phyloP scores from a whole-genome alignment of 2,888 invertebrate genomes.

The Lasius platythorax region DNA sequence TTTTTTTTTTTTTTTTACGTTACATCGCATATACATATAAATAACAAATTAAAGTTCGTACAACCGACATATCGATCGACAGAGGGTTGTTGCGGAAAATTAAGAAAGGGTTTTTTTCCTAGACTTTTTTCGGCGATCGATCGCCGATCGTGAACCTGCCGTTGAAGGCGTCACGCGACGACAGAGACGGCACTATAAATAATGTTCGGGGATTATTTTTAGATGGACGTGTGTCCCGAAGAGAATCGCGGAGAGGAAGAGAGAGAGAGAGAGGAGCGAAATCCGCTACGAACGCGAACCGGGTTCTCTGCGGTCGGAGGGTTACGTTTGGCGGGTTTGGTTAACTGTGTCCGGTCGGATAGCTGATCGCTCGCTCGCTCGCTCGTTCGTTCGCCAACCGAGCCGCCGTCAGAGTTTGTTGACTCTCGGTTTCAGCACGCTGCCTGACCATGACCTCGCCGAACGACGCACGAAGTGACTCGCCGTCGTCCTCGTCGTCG shows the following conservation, averaged over 20 bases:
- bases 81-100: neutral
- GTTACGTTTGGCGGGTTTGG: constrained; percentile 71
- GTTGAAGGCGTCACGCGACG: constrained; percentile 53
- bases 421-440: constrained; percentile 85
- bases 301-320: constrained; percentile 60
- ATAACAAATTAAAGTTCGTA: no score
- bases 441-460: constrained; percentile 85
- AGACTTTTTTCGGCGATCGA: constrained; percentile 16
- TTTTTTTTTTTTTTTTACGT: no score
- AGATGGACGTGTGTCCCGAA: constrained; percentile 42
- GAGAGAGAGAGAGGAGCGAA: constrained; percentile 31
- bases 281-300: constrained; percentile 56
- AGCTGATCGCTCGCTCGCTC: constrained; percentile 68
- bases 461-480: constrained; percentile 83
- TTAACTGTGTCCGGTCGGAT: constrained; percentile 70
- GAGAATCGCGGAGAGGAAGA: neutral
- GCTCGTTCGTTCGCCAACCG: constrained; percentile 59
- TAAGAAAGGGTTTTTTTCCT: neutral
- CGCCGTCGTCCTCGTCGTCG: constrained; percentile 63
- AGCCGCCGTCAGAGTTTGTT: constrained; percentile 82
- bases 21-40: no score
- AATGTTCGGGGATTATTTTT: constrained; percentile 75
- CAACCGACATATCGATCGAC: neutral
- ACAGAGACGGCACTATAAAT: constrained; percentile 65
- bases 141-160: constrained; percentile 56